Conservation (phyloP, 2,113 vertebrate genomes). For the Dicentrarchus labrax region DNA sequence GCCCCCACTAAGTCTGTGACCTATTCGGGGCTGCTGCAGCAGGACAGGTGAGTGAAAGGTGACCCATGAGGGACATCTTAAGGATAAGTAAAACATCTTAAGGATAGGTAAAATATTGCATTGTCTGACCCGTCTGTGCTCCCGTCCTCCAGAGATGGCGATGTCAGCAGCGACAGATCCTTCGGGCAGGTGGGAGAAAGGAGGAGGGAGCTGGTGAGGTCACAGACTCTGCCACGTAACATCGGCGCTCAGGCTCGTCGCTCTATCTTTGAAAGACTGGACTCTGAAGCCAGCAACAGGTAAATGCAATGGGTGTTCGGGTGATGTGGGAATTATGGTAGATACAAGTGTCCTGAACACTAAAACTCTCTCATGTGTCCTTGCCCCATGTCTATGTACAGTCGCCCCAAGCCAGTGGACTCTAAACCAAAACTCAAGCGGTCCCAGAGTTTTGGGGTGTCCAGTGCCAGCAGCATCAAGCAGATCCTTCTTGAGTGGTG, state of each 20-base stretch:
- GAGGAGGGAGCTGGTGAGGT: constrained; percentile 92
- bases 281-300: constrained; percentile 86
- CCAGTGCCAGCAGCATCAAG: constrained; percentile 97
- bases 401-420: constrained; percentile 87
- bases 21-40: constrained; percentile 75
- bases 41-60: constrained; percentile 77
- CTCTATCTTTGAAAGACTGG: constrained; percentile 90
- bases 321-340: background rate
- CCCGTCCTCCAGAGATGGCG: constrained; percentile 69
- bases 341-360: background rate
- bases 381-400: constrained; percentile 27
- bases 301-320: constrained; percentile 51
- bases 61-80: background rate
- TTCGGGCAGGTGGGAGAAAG: constrained; percentile 83
- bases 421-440: constrained; percentile 93
- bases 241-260: constrained; percentile 89
- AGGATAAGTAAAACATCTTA: background rate
- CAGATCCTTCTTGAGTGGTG: constrained; percentile 98
- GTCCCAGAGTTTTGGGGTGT: constrained; percentile 96
- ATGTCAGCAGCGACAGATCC: constrained; percentile 67
- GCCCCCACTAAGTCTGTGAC: constrained; percentile 80
- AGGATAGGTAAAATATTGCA: background rate
- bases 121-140: constrained; percentile 26
- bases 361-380: background rate
- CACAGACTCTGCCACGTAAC: constrained; percentile 93